These are phyloP conservation scores for Sarcophilus harrisii DNA, from an alignment of 2,797 vertebrate species.

Conservation along the genomic window DNA sequence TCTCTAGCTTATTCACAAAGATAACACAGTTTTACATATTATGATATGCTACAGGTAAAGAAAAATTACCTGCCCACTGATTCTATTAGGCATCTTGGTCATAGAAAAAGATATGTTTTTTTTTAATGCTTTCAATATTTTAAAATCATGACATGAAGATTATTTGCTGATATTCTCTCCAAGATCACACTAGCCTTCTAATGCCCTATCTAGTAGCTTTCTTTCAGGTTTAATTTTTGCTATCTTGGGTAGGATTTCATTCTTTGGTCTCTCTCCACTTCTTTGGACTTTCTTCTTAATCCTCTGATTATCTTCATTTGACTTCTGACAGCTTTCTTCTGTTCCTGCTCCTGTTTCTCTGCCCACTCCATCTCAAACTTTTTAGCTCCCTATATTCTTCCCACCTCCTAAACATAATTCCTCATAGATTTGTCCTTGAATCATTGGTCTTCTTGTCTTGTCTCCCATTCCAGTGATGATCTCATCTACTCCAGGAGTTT, in stretches of 20 bases:
- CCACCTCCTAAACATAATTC: background rate
- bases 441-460: background rate
- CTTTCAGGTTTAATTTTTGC: background rate
- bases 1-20: background rate
- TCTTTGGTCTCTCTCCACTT: background rate
- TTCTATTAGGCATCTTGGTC: background rate
- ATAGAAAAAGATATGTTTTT: background rate
- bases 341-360: background rate
- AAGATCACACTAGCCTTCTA: background rate
- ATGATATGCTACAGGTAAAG: conserved; percentile 5
- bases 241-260: background rate
- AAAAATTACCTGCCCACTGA: background rate
- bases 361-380: background rate
- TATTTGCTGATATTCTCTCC: background rate
- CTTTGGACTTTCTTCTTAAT: background rate
- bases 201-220: background rate
- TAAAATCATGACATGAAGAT: background rate
- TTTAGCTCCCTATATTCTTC: background rate
- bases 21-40: background rate
- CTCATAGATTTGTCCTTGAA: background rate
- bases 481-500: background rate
- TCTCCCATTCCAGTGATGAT: background rate
- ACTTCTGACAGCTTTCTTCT: background rate
- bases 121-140: background rate
- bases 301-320: background rate